Base-by-base conservation (phyloP, 2,888 invertebrate species). In the Emesis russula region DNA sequence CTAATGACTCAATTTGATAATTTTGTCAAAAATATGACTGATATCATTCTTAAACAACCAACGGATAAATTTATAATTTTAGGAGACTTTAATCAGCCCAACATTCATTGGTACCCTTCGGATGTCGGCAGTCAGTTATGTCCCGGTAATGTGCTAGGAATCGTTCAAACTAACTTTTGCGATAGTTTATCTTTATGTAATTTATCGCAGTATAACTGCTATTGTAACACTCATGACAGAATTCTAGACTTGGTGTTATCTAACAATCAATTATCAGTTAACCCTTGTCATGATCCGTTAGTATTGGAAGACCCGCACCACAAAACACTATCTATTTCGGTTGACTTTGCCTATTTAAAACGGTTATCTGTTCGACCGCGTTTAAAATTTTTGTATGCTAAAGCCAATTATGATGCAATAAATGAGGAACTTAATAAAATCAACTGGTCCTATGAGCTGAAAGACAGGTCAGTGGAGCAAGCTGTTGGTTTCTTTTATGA, bases 11-110 rank as follows among this genome's bases (percentile, higher is more conserved):
- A 86, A n/a, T 5, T 84, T 1, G 9, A 31, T 0, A 80, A 63
- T 48, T 83, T 80, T 71, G 70, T 48, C 4, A 25, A 79, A 41
- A 70, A 36, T 36, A 36, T 36, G 36, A 36, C 36, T 36, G 74
- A 77, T n/a, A 68, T 74, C 25, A 18, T 76, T n/a, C 68, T 44
- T 63, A 58, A 44, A 6, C 36, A 79, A 31, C 41, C 71, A 41
- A 31, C 38, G 3, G 76, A 85, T 48, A 82, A 75, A 25, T 84
- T 81, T 18, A 79, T 84, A 6, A 81, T 87, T 2, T 31, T 83
- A 3, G 81, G 87, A 3, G 83, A 84, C 33, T 87, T 84, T 63
- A 81, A 81, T 71, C 15, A 79, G 15, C 84, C 81, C 1, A 81
- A 84, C 25, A 75, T 84, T 25, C 7, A n/a, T 1, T 87, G 87